Conservation (phyloP, 2,888 invertebrate genomes). For the Heliconius sara region DNA sequence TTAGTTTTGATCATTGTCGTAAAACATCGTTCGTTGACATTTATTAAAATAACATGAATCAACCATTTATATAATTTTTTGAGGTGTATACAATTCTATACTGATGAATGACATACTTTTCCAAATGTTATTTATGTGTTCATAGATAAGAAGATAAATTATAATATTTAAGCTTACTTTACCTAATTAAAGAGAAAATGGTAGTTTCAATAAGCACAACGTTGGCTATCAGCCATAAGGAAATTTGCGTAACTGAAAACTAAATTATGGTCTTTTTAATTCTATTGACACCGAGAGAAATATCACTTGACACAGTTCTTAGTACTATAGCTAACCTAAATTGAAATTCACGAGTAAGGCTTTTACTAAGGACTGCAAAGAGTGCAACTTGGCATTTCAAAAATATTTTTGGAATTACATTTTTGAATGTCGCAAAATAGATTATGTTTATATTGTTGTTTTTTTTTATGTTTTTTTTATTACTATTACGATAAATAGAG, state of each 20-base stretch:
- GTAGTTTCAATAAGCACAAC: conserved; percentile 22
- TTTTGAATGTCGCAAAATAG: neutral
- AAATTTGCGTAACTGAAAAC: conserved; percentile 39
- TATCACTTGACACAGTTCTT: conserved; percentile 36
- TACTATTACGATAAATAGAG: neutral
- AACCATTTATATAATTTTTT: too few relatives aligned
- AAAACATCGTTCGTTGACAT: neutral
- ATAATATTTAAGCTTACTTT: neutral
- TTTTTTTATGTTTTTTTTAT: neutral
- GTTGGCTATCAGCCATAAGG: conserved; percentile 40
- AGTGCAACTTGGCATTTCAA: neutral
- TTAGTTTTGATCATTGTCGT: neutral
- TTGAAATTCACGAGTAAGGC: conserved; percentile 25
- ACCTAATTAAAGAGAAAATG: neutral
- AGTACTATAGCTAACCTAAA: conserved; percentile 33
- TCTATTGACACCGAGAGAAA: conserved; percentile 33
- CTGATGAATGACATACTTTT: neutral
- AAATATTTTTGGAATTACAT: conserved; percentile 1
- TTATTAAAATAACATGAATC: too few relatives aligned
- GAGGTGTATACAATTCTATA: too few relatives aligned
- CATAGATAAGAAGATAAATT: neutral
- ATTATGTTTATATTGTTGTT: neutral
- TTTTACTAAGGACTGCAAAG: conserved; percentile 10
- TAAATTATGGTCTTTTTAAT: conserved; percentile 37
- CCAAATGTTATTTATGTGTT: neutral